phyloP scores from a whole-genome alignment of 1,140 invertebrate species.

The Triops cancriformis region DNA sequence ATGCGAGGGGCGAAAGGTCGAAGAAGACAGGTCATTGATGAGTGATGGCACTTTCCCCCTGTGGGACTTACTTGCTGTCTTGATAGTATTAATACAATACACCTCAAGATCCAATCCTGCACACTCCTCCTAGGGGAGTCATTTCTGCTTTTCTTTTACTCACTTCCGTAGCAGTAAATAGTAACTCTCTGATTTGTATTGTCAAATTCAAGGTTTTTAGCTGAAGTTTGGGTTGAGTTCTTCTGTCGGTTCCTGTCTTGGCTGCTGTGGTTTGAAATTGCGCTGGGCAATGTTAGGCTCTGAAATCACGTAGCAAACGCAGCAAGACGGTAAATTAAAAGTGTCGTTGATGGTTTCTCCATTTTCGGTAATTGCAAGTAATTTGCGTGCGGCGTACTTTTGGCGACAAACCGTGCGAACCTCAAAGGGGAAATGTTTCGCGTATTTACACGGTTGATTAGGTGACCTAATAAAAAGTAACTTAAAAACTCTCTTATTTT shows the following conservation, averaged over 20 bases:
- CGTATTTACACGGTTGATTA: constrained; percentile 34
- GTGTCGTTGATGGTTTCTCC: not conserved
- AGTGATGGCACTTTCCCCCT: not conserved
- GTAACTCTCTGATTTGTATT: not conserved
- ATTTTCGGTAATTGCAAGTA: not conserved
- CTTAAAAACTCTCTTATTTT: too few relatives aligned
- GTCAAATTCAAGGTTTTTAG: not conserved
- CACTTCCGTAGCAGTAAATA: not conserved
- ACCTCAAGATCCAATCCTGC: not conserved
- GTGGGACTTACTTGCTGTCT: too few relatives aligned
- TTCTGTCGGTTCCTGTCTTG: not conserved
- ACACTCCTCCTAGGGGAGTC: not conserved
- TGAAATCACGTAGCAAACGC: not conserved
- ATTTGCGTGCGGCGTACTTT: constrained; percentile 40
- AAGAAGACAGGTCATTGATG: not conserved
- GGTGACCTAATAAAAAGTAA: constrained; percentile 33
- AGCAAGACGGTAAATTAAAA: not conserved
- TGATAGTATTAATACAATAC: too few relatives aligned
- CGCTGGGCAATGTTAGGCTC: not conserved
- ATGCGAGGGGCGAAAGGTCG: not conserved
- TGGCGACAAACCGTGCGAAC: constrained; percentile 51
- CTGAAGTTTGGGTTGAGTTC: not conserved
- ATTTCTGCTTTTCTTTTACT: too few relatives aligned
- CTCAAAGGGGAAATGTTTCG: constrained; percentile 41
- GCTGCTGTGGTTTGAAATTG: not conserved